These are phyloP conservation scores for Phania funesta DNA, from an alignment of 2,888 invertebrate genomes.

Conservation along the genomic window DNA sequence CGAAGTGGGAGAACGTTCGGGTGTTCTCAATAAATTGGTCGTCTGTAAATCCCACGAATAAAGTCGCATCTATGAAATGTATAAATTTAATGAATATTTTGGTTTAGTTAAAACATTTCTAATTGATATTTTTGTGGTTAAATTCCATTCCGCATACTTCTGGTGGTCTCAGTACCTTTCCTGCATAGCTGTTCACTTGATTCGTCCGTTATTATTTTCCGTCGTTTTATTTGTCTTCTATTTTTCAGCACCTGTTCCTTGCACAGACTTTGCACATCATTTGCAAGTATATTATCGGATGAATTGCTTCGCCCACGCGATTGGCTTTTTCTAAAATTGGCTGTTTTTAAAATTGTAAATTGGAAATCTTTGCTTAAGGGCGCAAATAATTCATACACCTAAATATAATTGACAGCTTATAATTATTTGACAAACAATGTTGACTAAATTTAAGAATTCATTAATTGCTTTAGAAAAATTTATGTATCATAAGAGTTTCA, in stretches of 20 bases:
- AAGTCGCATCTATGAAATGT: constrained; percentile 21
- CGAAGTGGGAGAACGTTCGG: constrained; percentile 29
- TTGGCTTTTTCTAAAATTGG: constrained; percentile 28
- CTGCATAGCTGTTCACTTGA: constrained; percentile 34
- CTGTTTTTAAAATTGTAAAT: constrained; percentile 10
- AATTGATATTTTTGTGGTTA: constrained; percentile 29
- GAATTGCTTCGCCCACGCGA: constrained; percentile 27
- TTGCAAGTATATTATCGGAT: constrained; percentile 28
- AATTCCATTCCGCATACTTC: constrained; percentile 10
- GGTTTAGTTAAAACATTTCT: constrained; percentile 10
- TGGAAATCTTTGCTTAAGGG: background rate
- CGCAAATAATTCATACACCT: constrained; percentile 4
- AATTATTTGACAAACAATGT: no score
- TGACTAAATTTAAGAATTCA: no score
- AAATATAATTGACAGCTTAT: no score
- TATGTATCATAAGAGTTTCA: no score
- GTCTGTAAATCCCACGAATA: no score
- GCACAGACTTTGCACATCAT: constrained; percentile 18
- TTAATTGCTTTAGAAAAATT: no score
- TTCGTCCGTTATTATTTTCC: constrained; percentile 44
- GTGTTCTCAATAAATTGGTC: no score
- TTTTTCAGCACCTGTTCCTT: constrained; percentile 41
- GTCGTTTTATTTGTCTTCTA: constrained; percentile 37
- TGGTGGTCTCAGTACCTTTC: constrained; percentile 36
- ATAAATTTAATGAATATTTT: constrained; percentile 7